Conservation (phyloP, 1,140 invertebrate species). For the Penaeus indicus region DNA sequence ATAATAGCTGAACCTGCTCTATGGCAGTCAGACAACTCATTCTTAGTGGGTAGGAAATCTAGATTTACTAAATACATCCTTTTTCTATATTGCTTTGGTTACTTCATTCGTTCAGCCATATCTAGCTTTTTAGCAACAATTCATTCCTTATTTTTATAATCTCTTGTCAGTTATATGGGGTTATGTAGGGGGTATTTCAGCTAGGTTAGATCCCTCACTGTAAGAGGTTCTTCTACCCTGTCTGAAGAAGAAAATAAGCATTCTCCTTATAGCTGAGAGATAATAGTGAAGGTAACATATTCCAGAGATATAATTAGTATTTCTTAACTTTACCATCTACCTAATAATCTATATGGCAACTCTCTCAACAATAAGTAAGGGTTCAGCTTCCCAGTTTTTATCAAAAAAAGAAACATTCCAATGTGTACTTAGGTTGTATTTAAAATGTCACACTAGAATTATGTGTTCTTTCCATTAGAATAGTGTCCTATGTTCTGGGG, state of each 20-base stretch:
- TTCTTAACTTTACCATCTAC: not conserved
- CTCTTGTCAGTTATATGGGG: too few species aligned
- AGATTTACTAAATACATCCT: too few species aligned
- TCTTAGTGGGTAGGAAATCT: not conserved
- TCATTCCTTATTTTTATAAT: too few species aligned
- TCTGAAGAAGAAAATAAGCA: too few species aligned
- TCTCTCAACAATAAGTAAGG: constrained; percentile 17
- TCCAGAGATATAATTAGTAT: not conserved
- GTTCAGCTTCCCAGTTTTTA: constrained; percentile 48
- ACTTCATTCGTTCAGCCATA: too few species aligned
- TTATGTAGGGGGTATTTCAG: too few species aligned
- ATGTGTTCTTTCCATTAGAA: constrained; percentile 58
- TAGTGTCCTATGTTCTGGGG: constrained; percentile 49
- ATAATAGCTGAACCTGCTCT: not conserved
- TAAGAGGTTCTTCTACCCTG: too few species aligned
- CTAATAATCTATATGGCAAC: not conserved
- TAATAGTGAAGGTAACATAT: not conserved
- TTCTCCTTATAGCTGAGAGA: too few species aligned
- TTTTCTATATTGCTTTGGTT: too few species aligned
- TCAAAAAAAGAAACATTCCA: constrained; percentile 52
- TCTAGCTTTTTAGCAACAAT: too few species aligned
- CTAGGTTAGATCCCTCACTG: too few species aligned
- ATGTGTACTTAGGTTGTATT: constrained; percentile 18
- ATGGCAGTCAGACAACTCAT: constrained; percentile 10
- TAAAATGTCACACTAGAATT: constrained; percentile 53